Evolutionary conservation across 2,113 vertebrate genomes (phyloP).

Genomic region (Brachirus orientalis): DNA sequence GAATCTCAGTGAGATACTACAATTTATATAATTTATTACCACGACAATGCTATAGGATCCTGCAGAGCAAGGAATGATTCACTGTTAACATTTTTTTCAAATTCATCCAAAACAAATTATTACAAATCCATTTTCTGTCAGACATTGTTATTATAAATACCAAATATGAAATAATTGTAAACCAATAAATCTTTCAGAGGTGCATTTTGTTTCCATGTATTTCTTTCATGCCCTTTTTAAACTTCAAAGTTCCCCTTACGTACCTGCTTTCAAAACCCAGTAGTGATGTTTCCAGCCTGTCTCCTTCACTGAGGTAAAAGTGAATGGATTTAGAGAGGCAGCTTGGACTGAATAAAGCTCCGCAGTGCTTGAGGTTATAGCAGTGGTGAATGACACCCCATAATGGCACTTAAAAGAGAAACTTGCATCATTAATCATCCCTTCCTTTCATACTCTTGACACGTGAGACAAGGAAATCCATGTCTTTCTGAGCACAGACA

Average conservation of each 20-base stretch:
- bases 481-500: slow-evolving; percentile 89
- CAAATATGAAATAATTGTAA: slow-evolving; percentile 10
- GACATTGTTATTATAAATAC: background rate
- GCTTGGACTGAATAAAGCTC: slow-evolving; percentile 60
- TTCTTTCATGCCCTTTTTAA: slow-evolving; percentile 14
- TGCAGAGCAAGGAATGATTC: background rate
- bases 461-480: slow-evolving; percentile 86
- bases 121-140: background rate
- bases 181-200: background rate
- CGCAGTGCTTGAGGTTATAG: slow-evolving; percentile 61
- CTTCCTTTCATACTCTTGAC: slow-evolving; percentile 86
- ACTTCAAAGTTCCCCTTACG: slow-evolving; percentile 12
- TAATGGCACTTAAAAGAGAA: slow-evolving; percentile 81
- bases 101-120: slow-evolving; percentile 10
- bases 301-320: slow-evolving; percentile 33
- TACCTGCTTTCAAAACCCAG: slow-evolving; percentile 46
- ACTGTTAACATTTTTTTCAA: slow-evolving; percentile 10
- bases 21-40: slow-evolving; percentile 18
- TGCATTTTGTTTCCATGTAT: too few species aligned
- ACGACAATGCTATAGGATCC: background rate
- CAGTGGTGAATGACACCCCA: slow-evolving; percentile 66
- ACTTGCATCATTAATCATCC: slow-evolving; percentile 88
- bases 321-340: slow-evolving; percentile 43
- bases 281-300: slow-evolving; percentile 32
- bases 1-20: background rate